Base-by-base conservation (phyloP, 1,140 invertebrate genomes). In the Cydia amplana region DNA sequence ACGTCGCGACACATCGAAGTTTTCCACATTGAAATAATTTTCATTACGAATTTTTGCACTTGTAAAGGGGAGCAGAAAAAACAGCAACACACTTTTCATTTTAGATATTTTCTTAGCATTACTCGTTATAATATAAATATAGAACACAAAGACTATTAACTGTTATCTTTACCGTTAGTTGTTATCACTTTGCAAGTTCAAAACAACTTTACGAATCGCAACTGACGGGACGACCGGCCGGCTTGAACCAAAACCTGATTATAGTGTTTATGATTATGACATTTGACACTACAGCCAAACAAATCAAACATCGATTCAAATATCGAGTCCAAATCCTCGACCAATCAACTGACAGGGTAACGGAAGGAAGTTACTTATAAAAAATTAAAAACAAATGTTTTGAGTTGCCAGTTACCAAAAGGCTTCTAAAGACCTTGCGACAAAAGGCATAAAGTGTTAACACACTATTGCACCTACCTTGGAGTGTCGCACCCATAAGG, bases 1-100 rank as follows among this genome's bases (percentile, higher is more conserved):
- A 49, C 73, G 82, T 25, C 83, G 84, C 32, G 55, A n/a, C 7
- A 74, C 10, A 18, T 49, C 28, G 25, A 18, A 32, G 1, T 70
- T 70, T 9, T 67, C 14, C 10, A 18, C 25, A 32, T 18, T 10
- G 16, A 70, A 32, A 1, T 36, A 32, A 36, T 23, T n/a, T 9
- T 36, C n/a, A 70, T 36, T 70, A 18, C 32, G 65, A 70, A 70
- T 70, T 70, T 36, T 3, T 18, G 65, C 32, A 40, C 7, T 36
- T 14, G 18, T 20, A 40, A 70, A 6, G 10, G 65, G 32, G 32
- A 70, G 5, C 32, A 70, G 20, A n/a, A 40, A 36, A n/a, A 40
- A 70, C 14, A 70, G 65, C 10, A 70, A 20, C 12, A 67, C 16
- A 67, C 23, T 7, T 67, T 67, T 67, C 64, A 36, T 70, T 18